Percentiles rank a stretch among this genome's conserved stretches.
Conservation (phyloP, 35 echinoderm and acorn worm species). For the Stichopus chloronotus region DNA sequence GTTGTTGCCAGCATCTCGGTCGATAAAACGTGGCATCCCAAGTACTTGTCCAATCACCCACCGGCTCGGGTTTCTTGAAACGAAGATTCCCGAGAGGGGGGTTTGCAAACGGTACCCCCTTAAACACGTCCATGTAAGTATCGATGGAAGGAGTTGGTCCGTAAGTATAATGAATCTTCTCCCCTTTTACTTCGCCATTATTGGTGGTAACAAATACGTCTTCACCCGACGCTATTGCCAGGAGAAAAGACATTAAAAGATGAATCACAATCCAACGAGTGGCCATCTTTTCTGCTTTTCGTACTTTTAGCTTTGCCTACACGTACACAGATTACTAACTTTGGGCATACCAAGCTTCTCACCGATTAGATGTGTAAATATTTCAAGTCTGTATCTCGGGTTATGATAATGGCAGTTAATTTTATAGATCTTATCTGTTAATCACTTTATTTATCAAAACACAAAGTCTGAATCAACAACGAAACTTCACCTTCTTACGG, state of each 20-base stretch:
- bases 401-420: background rate
- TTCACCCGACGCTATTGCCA: background rate
- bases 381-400: no score
- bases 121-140: constrained; percentile 62
- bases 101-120: constrained; percentile 72
- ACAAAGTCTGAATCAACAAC: background rate
- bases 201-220: constrained; percentile 27
- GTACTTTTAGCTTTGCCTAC: no score
- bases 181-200: constrained; percentile 47
- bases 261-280: background rate
- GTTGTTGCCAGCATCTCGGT: constrained; percentile 46
- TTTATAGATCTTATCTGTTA: background rate
- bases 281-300: background rate
- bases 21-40: constrained; percentile 65
- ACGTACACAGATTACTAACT: background rate
- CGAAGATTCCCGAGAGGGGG: constrained; percentile 69
- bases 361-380: no score
- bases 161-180: constrained; percentile 47
- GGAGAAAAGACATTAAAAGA: background rate
- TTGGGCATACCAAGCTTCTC: background rate
- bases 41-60: constrained; percentile 41
- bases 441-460: background rate
- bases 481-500: background rate
- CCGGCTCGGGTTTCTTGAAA: constrained; percentile 59
- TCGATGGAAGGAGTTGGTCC: constrained; percentile 50